These are phyloP conservation scores for Myocastor coypus DNA, from an alignment of 2,113 vertebrate genomes.

Conservation along the genomic window DNA sequence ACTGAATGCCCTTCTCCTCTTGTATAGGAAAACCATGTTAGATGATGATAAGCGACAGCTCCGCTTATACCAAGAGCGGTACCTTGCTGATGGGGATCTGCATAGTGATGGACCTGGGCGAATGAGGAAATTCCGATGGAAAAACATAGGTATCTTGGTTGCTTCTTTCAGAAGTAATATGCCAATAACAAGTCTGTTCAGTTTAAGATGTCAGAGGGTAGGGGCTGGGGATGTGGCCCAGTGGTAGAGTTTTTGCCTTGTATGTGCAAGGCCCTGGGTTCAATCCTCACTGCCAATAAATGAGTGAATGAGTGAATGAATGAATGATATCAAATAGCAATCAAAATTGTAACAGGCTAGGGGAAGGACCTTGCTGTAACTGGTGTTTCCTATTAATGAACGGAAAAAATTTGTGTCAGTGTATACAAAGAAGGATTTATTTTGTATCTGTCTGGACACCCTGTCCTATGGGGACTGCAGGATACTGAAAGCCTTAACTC, in stretches of 20 bases:
- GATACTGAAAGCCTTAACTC: slow-evolving; percentile 36
- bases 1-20: background rate
- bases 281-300: too few species aligned
- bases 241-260: too few species aligned
- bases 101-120: slow-evolving; percentile 96
- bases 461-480: background rate
- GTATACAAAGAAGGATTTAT: background rate
- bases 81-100: slow-evolving; percentile 95
- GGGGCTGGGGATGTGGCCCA: too few species aligned
- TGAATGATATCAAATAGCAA: background rate
- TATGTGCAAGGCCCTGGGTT: too few species aligned
- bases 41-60: slow-evolving; percentile 96
- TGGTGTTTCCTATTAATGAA: background rate
- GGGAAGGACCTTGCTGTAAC: background rate
- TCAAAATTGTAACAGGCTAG: background rate
- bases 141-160: slow-evolving; percentile 91
- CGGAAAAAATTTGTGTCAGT: background rate
- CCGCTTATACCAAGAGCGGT: slow-evolving; percentile 95
- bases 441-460: slow-evolving; percentile 11
- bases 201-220: background rate
- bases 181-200: background rate
- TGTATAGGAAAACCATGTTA: slow-evolving; percentile 93
- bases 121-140: slow-evolving; percentile 96
- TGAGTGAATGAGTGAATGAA: too few species aligned
- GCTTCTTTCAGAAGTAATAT: background rate